Evolutionary conservation across 2,888 invertebrate genomes (phyloP).

Genomic region (Athalia circularis): DNA sequence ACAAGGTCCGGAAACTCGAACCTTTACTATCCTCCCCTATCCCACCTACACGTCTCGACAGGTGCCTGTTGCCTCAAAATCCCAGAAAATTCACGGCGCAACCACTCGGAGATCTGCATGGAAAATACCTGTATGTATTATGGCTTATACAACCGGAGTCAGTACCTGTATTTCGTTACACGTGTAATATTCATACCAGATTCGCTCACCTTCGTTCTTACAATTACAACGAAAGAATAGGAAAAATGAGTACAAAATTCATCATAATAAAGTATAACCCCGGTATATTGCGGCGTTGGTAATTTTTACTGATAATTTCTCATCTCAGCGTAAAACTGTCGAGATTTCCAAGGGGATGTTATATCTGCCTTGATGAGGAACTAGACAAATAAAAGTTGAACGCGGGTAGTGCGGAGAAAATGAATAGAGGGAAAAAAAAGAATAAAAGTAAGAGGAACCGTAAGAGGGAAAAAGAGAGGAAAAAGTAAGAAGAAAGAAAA

Average conservation of each 20-base stretch:
- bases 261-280: too few relatives aligned
- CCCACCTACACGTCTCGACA: neutral
- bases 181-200: too few relatives aligned
- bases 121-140: too few relatives aligned
- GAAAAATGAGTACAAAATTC: too few relatives aligned
- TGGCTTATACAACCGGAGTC: neutral
- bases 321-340: too few relatives aligned
- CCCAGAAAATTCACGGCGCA: neutral
- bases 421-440: neutral
- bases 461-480: neutral
- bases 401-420: neutral
- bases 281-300: too few relatives aligned
- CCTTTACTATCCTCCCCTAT: neutral
- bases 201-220: too few relatives aligned
- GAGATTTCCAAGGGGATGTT: too few relatives aligned
- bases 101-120: neutral
- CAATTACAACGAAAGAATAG: too few relatives aligned
- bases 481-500: neutral
- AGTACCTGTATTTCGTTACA: neutral
- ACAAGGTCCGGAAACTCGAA: too few relatives aligned
- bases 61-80: constrained; percentile 30
- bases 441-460: neutral
- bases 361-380: too few relatives aligned
- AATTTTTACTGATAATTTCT: too few relatives aligned
- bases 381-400: neutral